A percentile compares a stretch with the other conserved stretches of the same genome.
These are phyloP conservation scores for Rhincodon typus DNA, from an alignment of 2,797 vertebrate species.

Conservation along the genomic window DNA sequence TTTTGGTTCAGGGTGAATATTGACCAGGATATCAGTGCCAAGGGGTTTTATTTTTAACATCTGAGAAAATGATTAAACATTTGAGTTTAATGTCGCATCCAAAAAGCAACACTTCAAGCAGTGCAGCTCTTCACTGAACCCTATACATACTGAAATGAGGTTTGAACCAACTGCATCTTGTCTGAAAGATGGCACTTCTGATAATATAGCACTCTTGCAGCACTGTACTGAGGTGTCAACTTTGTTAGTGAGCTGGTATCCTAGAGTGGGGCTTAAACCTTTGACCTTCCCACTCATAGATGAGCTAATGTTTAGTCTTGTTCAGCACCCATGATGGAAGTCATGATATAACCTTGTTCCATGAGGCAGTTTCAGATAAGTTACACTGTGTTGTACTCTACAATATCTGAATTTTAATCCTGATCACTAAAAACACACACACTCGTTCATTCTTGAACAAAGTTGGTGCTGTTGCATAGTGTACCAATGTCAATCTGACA, in stretches of 20 bases:
- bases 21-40: not conserved
- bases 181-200: not conserved
- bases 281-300: not conserved
- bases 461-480: too few relatives aligned
- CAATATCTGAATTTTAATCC: too few relatives aligned
- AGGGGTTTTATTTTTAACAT: not conserved
- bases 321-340: not conserved
- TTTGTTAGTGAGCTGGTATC: not conserved
- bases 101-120: not conserved
- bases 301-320: not conserved
- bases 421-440: too few relatives aligned
- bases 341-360: not conserved
- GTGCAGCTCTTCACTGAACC: not conserved
- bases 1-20: not conserved
- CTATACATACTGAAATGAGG: not conserved
- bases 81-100: not conserved
- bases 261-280: not conserved
- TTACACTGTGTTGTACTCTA: not conserved
- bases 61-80: not conserved
- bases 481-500: too few relatives aligned
- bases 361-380: not conserved
- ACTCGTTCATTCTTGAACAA: too few relatives aligned
- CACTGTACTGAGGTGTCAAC: not conserved
- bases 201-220: not conserved
- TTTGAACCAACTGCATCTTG: not conserved